These are phyloP conservation scores for Boulengeromyrus knoepffleri DNA, from an alignment of 2,113 vertebrate genomes.

Conservation along the genomic window DNA sequence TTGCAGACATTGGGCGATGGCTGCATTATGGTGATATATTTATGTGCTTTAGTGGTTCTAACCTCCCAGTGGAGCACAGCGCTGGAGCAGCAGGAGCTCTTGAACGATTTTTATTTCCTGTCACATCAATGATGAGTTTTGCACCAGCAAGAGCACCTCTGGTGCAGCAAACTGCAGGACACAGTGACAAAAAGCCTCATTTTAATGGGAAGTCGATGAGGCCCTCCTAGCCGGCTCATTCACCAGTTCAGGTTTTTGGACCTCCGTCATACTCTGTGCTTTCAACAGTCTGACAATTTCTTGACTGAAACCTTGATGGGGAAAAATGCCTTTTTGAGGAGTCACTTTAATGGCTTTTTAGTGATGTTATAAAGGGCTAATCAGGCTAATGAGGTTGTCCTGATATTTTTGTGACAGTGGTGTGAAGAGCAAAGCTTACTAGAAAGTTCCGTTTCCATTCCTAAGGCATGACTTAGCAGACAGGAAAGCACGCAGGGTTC, in stretches of 20 bases:
- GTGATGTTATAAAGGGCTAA: not conserved
- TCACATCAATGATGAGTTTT: not conserved
- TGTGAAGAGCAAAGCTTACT: not conserved
- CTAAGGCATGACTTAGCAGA: not conserved
- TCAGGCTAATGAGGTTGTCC: not conserved
- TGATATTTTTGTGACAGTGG: not conserved
- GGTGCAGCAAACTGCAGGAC: not conserved
- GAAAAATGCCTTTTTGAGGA: not conserved
- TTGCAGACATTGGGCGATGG: not conserved
- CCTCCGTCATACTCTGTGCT: not conserved
- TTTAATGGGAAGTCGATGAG: not conserved
- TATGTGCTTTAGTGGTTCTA: not conserved
- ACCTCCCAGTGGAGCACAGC: not conserved
- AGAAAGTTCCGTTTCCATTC: not conserved
- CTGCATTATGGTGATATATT: not conserved
- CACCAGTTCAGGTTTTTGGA: not conserved
- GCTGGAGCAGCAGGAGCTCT: not conserved
- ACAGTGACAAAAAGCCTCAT: not conserved
- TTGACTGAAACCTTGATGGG: not conserved
- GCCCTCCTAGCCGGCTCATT: not conserved
- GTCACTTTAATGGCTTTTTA: not conserved
- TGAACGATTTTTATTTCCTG: not conserved
- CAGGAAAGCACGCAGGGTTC: not conserved
- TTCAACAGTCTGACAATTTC: not conserved
- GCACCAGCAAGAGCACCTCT: not conserved